phyloP scores from a whole-genome alignment of 2,797 vertebrate genomes.

The Leucoraja ocellata region DNA sequence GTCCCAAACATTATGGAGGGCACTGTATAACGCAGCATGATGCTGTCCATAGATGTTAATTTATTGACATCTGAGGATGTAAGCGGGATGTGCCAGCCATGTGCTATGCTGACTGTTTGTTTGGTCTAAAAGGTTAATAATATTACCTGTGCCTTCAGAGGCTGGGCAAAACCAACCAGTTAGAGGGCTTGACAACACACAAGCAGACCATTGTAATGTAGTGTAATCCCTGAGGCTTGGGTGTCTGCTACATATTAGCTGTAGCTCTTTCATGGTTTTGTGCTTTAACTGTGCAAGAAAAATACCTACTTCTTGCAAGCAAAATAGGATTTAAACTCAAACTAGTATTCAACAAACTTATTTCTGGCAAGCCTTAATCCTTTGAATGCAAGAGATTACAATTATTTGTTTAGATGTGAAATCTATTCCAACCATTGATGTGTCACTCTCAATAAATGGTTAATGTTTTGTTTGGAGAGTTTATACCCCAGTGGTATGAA shows the following conservation, averaged over 20 bases:
- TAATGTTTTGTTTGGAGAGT: too few species aligned
- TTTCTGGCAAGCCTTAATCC: neutral
- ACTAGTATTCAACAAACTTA: neutral
- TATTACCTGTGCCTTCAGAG: neutral
- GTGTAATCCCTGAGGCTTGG: neutral
- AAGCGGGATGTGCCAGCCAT: neutral
- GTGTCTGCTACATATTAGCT: constrained; percentile 1
- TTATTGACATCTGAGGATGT: neutral
- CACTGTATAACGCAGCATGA: neutral
- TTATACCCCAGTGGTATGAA: too few species aligned
- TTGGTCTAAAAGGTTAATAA: constrained; percentile 26
- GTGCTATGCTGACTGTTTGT: neutral
- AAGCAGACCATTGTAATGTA: neutral
- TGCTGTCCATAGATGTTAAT: neutral
- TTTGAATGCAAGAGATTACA: too few species aligned
- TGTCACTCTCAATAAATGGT: too few species aligned
- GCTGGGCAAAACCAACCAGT: neutral
- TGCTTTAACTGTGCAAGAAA: neutral
- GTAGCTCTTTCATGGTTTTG: neutral
- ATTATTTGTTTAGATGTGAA: neutral
- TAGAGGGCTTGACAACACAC: neutral
- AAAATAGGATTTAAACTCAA: neutral
- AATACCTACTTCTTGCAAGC: neutral
- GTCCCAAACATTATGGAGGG: too few species aligned
- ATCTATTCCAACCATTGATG: neutral